phyloP scores from a whole-genome alignment of 2,797 vertebrate genomes.

The Diceros bicornis region DNA sequence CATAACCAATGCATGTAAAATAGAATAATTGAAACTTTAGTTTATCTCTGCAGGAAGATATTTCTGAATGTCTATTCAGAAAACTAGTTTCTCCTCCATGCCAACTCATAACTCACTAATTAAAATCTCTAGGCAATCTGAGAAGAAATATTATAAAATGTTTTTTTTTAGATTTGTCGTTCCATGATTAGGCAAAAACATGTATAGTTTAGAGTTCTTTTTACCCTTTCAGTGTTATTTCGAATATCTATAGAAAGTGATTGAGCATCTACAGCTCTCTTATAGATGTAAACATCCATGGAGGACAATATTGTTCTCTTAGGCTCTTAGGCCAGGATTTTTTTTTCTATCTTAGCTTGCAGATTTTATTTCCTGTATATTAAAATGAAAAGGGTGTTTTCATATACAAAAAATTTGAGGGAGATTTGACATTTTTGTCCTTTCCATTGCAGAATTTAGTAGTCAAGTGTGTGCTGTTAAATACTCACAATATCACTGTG shows the following conservation, averaged over 20 bases:
- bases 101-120: background rate
- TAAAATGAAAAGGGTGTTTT: background rate
- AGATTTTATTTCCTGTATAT: conserved; percentile 14
- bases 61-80: background rate
- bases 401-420: background rate
- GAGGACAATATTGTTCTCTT: background rate
- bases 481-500: background rate
- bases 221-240: background rate
- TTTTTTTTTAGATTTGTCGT: background rate
- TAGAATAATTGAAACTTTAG: background rate
- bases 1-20: background rate
- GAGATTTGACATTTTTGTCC: background rate
- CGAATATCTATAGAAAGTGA: background rate
- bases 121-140: conserved; percentile 24
- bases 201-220: background rate
- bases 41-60: background rate
- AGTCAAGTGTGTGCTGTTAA: background rate
- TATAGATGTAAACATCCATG: background rate
- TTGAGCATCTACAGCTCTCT: background rate
- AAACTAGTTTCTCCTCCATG: background rate
- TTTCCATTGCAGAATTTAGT: conserved; percentile 12
- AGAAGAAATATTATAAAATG: conserved; percentile 35
- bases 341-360: background rate
- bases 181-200: background rate
- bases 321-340: background rate